phyloP scores from a whole-genome alignment of 2,113 vertebrate genomes.

The Cephalopterus ornatus region DNA sequence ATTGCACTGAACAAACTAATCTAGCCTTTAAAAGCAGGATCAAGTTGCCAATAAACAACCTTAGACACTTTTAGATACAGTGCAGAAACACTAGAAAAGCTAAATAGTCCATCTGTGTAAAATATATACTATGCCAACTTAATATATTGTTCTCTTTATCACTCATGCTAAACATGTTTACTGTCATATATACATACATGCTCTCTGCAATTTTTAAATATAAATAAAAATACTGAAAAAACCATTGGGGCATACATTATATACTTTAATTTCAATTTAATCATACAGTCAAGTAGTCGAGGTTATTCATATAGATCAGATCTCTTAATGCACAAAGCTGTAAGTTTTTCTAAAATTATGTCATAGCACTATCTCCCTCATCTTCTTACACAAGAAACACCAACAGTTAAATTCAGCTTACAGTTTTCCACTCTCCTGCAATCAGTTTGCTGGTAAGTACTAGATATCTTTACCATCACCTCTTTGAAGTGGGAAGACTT shows the following conservation, averaged over 20 bases:
- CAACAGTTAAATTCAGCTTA: neutral
- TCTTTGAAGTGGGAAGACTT: neutral
- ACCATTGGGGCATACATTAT: neutral
- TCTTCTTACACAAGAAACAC: neutral
- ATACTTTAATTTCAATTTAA: neutral
- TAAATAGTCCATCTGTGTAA: neutral
- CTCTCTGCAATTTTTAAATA: neutral
- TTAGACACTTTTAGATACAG: neutral
- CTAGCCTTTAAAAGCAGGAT: neutral
- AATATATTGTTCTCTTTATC: neutral
- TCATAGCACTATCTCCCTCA: neutral
- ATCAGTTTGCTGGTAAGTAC: neutral
- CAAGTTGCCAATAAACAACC: neutral
- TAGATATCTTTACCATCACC: neutral
- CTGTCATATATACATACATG: neutral
- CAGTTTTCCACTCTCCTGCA: neutral
- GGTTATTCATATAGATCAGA: neutral
- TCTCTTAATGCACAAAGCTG: neutral
- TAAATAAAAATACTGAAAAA: neutral
- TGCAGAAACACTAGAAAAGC: neutral
- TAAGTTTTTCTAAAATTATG: neutral
- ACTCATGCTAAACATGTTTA: neutral
- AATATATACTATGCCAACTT: neutral
- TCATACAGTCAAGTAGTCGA: neutral
- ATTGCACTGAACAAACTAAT: neutral